Base-by-base conservation (phyloP, 2,888 invertebrate genomes). In the Nomada ferruginata region DNA sequence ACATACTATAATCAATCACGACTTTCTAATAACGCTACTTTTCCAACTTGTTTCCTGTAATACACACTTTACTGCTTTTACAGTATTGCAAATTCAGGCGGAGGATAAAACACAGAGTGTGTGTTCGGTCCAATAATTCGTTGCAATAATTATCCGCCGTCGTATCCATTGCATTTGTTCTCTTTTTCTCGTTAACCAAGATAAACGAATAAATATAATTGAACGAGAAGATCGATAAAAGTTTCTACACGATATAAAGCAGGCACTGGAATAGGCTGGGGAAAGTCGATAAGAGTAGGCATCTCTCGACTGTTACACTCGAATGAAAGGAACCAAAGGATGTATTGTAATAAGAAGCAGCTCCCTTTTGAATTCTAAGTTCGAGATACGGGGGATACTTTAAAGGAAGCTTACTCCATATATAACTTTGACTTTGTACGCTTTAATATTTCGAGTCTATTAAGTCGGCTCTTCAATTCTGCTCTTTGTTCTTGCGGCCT, bases 271-370 rank as follows among this genome's bases (percentile, higher is more conserved):
- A 42, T 13, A 29, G 2, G 10, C 2, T 0, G 3, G 50, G 5
- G 20, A 13, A 36, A 20, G 13, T n/a, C 13, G 36, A 36, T 53
- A 36, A 3, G 20, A 66, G 53, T 66, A n/a, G 15, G n/a, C 52
- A n/a, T n/a, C 15, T 57, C 26, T 26, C 9, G 26, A 59, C 26
- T 11, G 44, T 69, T 69, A 59, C 44, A 44, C 10, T 69, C n/a
- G 44, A 36, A 36, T 26, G 57, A 59, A 69, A 69, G 20, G 59
- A 29, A n/a, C 26, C 26, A 50, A n/a, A 20, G 26, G 47, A 59
- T 13, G 42, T 29, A 36, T 11, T 68, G 69, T 57, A 59, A 69
- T 59, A 59, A 57, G n/a, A n/a, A 47, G 69, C 10, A 68, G 55
- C 53, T 42, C 15, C 7, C 36, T 36, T 66, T 36, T 20, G 23